Conservation (phyloP, 2,797 vertebrate genomes). For the Neopelma chrysocephalum region DNA sequence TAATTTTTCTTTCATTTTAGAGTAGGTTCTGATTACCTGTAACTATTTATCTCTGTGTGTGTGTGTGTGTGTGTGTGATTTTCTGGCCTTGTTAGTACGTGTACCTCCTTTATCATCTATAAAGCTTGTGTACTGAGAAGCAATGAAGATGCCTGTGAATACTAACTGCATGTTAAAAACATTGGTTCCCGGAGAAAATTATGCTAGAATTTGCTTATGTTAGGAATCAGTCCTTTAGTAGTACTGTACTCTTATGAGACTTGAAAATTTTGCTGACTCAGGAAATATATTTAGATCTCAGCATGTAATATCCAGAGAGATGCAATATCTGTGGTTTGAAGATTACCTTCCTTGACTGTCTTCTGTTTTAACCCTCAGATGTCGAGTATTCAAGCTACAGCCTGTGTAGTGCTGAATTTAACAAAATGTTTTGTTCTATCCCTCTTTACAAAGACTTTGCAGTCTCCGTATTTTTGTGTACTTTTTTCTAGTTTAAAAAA, state of each 20-base stretch:
- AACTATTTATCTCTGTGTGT: background rate
- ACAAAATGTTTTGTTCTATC: background rate
- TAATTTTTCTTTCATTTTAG: background rate
- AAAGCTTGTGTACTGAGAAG: background rate
- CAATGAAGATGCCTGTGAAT: background rate
- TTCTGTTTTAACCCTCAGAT: background rate
- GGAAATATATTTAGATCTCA: background rate
- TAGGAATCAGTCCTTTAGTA: background rate
- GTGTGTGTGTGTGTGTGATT: background rate
- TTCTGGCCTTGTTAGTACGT: background rate
- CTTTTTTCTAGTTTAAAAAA: background rate
- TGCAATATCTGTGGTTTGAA: background rate
- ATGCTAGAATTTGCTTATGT: background rate
- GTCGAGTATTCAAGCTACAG: background rate
- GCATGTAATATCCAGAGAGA: background rate
- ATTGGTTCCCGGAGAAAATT: background rate
- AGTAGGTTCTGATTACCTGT: background rate
- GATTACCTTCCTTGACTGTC: background rate
- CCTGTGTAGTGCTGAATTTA: background rate
- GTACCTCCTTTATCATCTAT: background rate
- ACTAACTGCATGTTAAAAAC: background rate
- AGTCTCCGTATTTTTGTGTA: background rate
- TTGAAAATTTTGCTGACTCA: background rate
- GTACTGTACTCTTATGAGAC: background rate
- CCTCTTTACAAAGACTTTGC: background rate